These are phyloP conservation scores for Drosophila neocordata DNA, from an alignment of 1,140 invertebrate species.

Conservation along the genomic window DNA sequence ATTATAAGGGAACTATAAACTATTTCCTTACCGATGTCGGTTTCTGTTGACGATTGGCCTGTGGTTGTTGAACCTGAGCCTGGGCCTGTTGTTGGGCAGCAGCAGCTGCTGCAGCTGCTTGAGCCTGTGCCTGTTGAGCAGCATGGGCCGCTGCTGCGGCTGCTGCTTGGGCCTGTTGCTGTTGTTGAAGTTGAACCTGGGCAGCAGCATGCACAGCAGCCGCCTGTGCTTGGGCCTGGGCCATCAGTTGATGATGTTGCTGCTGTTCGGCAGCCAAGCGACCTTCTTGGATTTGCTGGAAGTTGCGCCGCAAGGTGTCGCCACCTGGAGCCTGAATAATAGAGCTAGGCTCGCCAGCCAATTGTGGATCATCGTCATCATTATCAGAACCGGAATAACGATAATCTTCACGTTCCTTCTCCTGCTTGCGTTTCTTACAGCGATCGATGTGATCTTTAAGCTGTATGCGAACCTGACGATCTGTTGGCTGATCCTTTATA, in stretches of 20 bases:
- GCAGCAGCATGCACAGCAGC: constrained; percentile 83
- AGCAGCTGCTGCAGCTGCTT: constrained; percentile 71
- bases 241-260: constrained; percentile 70
- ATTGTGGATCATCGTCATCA: constrained; percentile 92
- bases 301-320: constrained; percentile 96
- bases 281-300: constrained; percentile 98
- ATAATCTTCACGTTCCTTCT: constrained; percentile 93
- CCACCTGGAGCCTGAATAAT: constrained; percentile 95
- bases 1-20: too few relatives aligned
- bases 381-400: constrained; percentile 94
- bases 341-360: constrained; percentile 94
- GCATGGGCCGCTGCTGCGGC: constrained; percentile 81
- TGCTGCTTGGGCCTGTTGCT: constrained; percentile 64
- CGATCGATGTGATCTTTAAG: constrained; percentile 99
- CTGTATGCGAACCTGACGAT: constrained; percentile 98
- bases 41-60: constrained; percentile 82
- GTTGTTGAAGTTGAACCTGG: constrained; percentile 82
- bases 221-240: constrained; percentile 76
- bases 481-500: constrained; percentile 98
- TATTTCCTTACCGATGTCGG: constrained; percentile 68
- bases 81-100: constrained; percentile 73
- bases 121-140: constrained; percentile 82
- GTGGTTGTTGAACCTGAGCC: constrained; percentile 75
- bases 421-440: constrained; percentile 96
- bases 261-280: constrained; percentile 85